Base-by-base conservation (phyloP, 2,113 vertebrate genomes). In the Platichthys stellatus region DNA sequence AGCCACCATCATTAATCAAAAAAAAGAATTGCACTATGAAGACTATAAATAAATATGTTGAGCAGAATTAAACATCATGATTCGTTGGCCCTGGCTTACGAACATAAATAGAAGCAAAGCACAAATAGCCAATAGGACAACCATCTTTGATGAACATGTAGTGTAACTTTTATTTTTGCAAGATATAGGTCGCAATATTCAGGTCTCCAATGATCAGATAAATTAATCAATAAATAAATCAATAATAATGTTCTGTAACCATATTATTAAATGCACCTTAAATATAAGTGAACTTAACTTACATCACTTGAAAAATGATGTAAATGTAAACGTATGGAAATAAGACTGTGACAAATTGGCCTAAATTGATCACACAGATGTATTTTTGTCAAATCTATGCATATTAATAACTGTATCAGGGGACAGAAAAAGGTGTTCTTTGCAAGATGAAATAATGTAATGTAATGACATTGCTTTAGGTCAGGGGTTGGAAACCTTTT, bases 301-400 rank as follows among this genome's bases (percentile, higher is more conserved):
- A 63, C 26, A 62, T 2, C 31, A 61, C 11, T 3, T 71, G 13
- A 20, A 53, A 24, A 43, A 28, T 31, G 11, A 58, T 59, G 60
- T 49, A 75, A 31, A 24, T 14, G 20, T 24, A 24, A 24, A 40
- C 80, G 64, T 72, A 56, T 8, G 47, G 47, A 60, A 67, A 69
- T 31, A 57, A 69, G 7, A 54, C 9, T 62, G 61, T 35, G 66
- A 59, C n/a, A 43, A 72, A 79, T 43, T 80, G 54, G 54, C 26
- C 66, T 51, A 47, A 66, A 78, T 38, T 64, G 26, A 72, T 54
- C n/a, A 61, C 12, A 71, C 2, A 28, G 4, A 59, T 75, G 40
- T 72, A 26, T 59, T 80, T 76, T 64, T 76, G 0, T 83, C 56
- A 0, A 88, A 89, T 86, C 91, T 93, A 93, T 94, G 93, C 92